Conservation (phyloP, 2,797 vertebrate genomes). For the Oceanodroma leucorhoa region DNA sequence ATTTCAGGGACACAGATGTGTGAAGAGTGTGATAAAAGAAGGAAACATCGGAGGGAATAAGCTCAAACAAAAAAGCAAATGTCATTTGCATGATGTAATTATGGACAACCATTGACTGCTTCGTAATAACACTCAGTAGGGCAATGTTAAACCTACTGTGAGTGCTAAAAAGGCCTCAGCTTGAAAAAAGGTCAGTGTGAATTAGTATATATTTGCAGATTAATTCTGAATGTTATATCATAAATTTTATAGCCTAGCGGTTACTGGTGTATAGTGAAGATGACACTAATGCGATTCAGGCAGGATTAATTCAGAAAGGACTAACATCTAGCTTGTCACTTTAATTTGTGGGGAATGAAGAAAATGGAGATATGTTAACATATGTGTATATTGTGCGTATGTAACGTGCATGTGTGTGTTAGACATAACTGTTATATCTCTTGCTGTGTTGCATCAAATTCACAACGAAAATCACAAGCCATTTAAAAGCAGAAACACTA, state of each 20-base stretch:
- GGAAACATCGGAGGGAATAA: conserved; percentile 86
- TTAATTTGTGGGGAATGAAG: conserved; percentile 61
- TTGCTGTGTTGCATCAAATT: background rate
- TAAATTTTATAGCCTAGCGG: conserved; percentile 75
- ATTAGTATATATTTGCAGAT: conserved; percentile 84
- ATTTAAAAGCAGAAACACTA: background rate
- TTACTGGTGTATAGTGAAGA: conserved; percentile 57
- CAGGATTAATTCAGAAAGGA: conserved; percentile 47
- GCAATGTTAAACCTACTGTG: conserved; percentile 83
- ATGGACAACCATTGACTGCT: conserved; percentile 82
- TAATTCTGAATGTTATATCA: conserved; percentile 77
- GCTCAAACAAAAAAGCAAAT: conserved; percentile 87
- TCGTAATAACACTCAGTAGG: conserved; percentile 83
- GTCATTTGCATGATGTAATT: conserved; percentile 97
- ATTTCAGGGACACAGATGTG: conserved; percentile 84
- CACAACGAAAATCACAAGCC: background rate
- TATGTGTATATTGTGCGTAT: background rate
- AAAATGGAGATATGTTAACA: conserved; percentile 36
- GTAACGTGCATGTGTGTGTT: background rate
- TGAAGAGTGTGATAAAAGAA: conserved; percentile 87
- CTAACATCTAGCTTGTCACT: conserved; percentile 33
- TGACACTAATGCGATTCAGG: conserved; percentile 74
- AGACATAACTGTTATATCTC: background rate
- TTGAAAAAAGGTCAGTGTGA: conserved; percentile 83
- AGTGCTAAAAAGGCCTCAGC: conserved; percentile 78